Base-by-base conservation (phyloP, 2,797 vertebrate genomes). In the Intellagama lesueurii region DNA sequence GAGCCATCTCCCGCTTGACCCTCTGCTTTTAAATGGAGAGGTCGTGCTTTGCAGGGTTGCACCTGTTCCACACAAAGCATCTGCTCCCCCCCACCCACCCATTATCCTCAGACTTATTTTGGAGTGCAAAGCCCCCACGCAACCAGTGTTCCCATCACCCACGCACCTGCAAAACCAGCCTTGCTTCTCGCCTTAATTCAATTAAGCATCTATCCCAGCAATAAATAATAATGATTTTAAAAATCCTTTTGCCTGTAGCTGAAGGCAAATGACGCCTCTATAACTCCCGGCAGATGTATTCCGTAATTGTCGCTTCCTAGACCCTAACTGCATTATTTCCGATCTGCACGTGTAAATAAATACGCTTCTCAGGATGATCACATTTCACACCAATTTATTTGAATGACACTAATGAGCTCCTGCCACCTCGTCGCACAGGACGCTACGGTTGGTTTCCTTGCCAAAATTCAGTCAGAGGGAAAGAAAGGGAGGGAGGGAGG, bases 361-460 rank as follows among this genome's bases (percentile, higher is more conserved):
- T 85, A 92, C n/a, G 75, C 92, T 93, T 88, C 92, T 93, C 7
- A 82, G 92, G 90, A 94, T 60, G 91, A 93, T 95, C 93, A 17
- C 93, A 94, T 95, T 96, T 96, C 94, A 95, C 93, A 91, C 95
- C 94, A 94, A 95, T 95, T 95, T 95, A 90, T 94, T 94, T 94
- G 95, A 95, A 89, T 94, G 94, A 95, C 94, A 52, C 90, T 95
- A 94, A 95, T 94, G 94, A 95, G 94, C 79, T 93, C 90, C 86
- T 83, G 85, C 92, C 85, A 75, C 93, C 89, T 79, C 89, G 11
- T 68, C 86, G 90, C 16, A 26, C 92, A 68, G 86, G 30, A 88
- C 69, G 52, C 90, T 91, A 78, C 88, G 88, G 75, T 92, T 89
- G 81, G 81, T 89, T 90, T 81, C 90, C 40, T 40, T 40, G 40